Percentiles rank a stretch among this genome's conserved stretches.
Conservation (phyloP, 2,113 vertebrate species). For the Cinclus mexicanus region DNA sequence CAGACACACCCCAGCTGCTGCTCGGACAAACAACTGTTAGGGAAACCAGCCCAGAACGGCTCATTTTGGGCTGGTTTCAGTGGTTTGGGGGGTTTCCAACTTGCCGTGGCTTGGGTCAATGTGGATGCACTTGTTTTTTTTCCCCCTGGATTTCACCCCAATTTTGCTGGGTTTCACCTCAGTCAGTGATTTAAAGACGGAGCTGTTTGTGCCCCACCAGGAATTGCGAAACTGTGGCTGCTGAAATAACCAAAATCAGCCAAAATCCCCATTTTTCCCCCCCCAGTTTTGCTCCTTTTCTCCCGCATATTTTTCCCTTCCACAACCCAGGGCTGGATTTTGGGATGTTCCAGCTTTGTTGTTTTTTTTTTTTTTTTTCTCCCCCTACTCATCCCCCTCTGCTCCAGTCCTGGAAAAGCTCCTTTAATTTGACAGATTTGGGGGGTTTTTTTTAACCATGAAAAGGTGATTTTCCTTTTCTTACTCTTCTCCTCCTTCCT, state of each 20-base stretch:
- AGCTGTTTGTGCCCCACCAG: neutral
- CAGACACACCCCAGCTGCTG: fast-evolving
- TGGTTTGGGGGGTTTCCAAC: fast-evolving
- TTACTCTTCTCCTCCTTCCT: neutral
- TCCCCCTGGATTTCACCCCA: neutral
- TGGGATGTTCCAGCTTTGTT: neutral
- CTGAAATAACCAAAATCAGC: neutral
- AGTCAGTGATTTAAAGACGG: too few relatives aligned
- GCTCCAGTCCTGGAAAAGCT: neutral
- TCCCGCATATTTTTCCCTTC: neutral
- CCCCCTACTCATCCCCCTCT: neutral
- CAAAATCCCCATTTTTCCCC: neutral
- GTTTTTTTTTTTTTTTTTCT: fast-evolving
- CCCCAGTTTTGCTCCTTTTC: neutral
- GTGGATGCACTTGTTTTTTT: neutral
- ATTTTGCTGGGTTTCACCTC: neutral
- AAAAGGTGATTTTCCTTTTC: neutral
- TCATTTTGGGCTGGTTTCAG: neutral
- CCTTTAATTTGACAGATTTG: neutral
- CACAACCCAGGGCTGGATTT: neutral
- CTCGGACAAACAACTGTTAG: neutral
- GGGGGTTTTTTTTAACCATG: neutral
- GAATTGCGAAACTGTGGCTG: neutral
- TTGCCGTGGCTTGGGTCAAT: fast-evolving
- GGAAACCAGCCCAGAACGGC: neutral